phyloP scores from a whole-genome alignment of 2,797 vertebrate species.

The Threskiornis aethiopicus region DNA sequence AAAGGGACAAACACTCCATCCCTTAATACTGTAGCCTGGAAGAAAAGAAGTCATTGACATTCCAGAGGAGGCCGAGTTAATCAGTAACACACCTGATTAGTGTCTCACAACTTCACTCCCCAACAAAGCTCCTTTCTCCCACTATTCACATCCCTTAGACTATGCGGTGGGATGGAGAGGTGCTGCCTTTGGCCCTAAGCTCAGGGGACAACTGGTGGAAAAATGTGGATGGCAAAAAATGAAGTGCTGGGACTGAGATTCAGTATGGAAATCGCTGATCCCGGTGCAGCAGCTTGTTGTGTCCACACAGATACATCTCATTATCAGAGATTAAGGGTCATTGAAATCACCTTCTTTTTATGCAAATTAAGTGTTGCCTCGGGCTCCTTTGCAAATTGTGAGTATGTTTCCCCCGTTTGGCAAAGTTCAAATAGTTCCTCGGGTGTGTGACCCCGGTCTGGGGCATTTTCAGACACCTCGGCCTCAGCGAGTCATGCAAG shows the following conservation, averaged over 20 bases:
- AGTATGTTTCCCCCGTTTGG: neutral
- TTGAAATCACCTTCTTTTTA: neutral
- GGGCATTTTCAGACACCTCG: neutral
- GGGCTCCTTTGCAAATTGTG: neutral
- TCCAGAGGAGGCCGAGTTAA: slow-evolving; percentile 53
- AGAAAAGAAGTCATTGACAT: slow-evolving; percentile 42
- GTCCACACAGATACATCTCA: neutral
- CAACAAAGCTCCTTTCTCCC: slow-evolving; percentile 10
- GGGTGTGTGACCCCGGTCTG: neutral
- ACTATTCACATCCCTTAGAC: neutral
- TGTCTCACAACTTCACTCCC: neutral
- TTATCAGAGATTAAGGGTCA: slow-evolving; percentile 10
- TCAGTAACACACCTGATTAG: slow-evolving; percentile 66
- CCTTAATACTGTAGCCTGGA: neutral
- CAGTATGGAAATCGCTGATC: neutral
- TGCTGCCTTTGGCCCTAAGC: neutral
- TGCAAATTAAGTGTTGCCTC: neutral
- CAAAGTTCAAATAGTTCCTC: neutral
- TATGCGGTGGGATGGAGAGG: neutral
- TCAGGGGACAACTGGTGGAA: rapidly evolving
- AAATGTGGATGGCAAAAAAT: rapidly evolving
- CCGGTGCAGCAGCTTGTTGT: neutral
- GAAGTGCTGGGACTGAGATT: neutral
- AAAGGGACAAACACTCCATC: slow-evolving; percentile 22
- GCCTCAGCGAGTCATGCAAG: neutral